Base-by-base conservation (phyloP, 2,797 vertebrate species). In the Psittacula echo region DNA sequence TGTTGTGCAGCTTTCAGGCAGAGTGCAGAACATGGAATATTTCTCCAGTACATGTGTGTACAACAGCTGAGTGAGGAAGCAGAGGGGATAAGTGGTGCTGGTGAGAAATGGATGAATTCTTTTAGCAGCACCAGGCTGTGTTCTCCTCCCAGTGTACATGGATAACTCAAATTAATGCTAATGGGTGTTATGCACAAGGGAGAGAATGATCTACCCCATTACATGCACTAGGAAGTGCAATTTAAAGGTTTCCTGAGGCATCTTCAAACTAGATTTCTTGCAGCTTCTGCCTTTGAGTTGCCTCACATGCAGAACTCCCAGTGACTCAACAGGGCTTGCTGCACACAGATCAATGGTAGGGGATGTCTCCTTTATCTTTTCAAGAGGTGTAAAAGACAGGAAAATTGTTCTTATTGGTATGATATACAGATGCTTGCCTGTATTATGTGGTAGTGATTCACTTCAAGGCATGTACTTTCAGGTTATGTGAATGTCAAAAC, bases 211-310 rank as follows among this genome's bases (percentile, higher is more conserved):
- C 76, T 76, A 56, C 37, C 74, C 77, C 42, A 29, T 10, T 75
- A 64, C 58, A 41, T 42, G 81, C 77, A 65, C 78, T 64, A 73
- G 82, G 65, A 94, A 95, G 67, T 73, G 42, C 50, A 95, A 91
- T 92, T 83, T 89, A 95, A 94, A 96, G 84, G 76, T 95, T 97
- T 94, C 92, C 82, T 4, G 32, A 90, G 81, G 79, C 93, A 91
- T 81, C 81, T 94, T 92, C 77, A 91, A 87, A 84, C 85, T 87
- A 61, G 64, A 61, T 87, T 85, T 78, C 76, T 91, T 82, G 54
- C 14, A 80, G 9, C 0, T 1, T 72, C 45, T 86, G 34, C 56
- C 61, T 76, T 78, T 48, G 42, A 71, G 37, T 56, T 88, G 39
- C 54, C 66, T 71, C 20, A 9, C 24, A 3, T 13, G 23, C 42